phyloP scores from a whole-genome alignment of 2,797 vertebrate species.

The Squalus acanthias region DNA sequence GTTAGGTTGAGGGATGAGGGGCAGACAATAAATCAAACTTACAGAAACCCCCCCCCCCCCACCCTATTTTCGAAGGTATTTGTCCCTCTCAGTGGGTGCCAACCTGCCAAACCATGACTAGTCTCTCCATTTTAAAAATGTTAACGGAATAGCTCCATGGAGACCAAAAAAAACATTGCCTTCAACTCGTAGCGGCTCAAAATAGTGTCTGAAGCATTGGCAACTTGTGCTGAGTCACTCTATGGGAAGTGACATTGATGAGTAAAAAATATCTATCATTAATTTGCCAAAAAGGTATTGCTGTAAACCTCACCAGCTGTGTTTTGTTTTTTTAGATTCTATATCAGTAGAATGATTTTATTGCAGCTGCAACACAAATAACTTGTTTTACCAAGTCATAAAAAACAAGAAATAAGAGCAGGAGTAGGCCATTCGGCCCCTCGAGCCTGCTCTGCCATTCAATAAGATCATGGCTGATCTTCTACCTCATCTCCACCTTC shows the following conservation, averaged over 20 bases:
- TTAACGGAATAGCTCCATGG: background rate
- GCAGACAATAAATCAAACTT: background rate
- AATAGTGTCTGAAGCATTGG: background rate
- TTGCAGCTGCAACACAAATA: conserved; percentile 11
- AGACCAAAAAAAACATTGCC: background rate
- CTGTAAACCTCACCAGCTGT: background rate
- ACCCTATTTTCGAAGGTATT: background rate
- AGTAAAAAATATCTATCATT: background rate
- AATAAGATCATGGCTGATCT: too few relatives aligned
- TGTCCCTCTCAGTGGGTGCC: background rate
- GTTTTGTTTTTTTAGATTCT: background rate
- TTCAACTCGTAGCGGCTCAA: background rate
- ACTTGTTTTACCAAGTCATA: background rate
- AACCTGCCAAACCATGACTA: background rate
- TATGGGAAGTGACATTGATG: background rate
- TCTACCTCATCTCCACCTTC: too few relatives aligned
- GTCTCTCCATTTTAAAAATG: background rate
- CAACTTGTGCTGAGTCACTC: background rate
- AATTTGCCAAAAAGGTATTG: conserved; percentile 1
- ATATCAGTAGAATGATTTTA: background rate
- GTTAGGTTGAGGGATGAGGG: background rate
- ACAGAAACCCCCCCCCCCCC: background rate
- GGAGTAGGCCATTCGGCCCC: too few relatives aligned
- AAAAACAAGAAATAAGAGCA: too few relatives aligned
- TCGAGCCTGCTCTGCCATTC: too few relatives aligned